Base-by-base conservation (phyloP, 1,140 invertebrate species). In the Polypedilum pembai region DNA sequence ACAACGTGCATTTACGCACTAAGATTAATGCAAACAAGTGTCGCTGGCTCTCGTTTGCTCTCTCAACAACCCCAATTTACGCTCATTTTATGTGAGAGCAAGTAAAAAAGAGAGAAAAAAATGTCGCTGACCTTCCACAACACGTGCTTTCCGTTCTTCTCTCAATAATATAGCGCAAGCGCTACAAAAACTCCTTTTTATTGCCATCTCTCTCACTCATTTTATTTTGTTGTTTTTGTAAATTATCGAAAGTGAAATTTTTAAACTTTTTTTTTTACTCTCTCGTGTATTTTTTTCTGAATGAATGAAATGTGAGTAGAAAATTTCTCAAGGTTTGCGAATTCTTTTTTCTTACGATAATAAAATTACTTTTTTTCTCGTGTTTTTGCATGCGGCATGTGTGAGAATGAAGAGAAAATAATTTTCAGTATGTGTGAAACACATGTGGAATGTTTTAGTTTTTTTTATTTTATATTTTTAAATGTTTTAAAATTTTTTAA, bases 11-110 rank as follows among this genome's bases (percentile, higher is more conserved):
- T 56, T 73, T 56, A 69, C 65, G 65, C 65, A 69, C 65, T 69
- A 69, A 69, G 65, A 69, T 69, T 69, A 69, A 69, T 69, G 65
- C 65, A 69, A 69, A 69, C 65, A 69, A 69, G 65, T 69, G 65
- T 66, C 41, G 41, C 41, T 45, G 3, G 8, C 15, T n/a, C 45
- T 56, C 45, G 8, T 4, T 56, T 56, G 4, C 45, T 56, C 45
- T 56, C 45, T 56, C 45, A 33, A 5, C n/a, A 8, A n/a, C 45
- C n/a, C 45, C 12, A 10, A 10, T 56, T 15, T 56, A 33, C 24
- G 24, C 24, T 33, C 24, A 33, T 33, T 33, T 33, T 33, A 33
- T 33, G 1, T n/a, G n/a, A n/a, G n/a, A n/a, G n/a, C n/a, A n/a
- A n/a, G n/a, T 45, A 8, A 45, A 8, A 45, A 12, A 56, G 45